Percentiles rank a stretch among this genome's conserved stretches.
Conservation (phyloP, 2,888 invertebrate genomes). For the Zaprionus bogoriensis region DNA sequence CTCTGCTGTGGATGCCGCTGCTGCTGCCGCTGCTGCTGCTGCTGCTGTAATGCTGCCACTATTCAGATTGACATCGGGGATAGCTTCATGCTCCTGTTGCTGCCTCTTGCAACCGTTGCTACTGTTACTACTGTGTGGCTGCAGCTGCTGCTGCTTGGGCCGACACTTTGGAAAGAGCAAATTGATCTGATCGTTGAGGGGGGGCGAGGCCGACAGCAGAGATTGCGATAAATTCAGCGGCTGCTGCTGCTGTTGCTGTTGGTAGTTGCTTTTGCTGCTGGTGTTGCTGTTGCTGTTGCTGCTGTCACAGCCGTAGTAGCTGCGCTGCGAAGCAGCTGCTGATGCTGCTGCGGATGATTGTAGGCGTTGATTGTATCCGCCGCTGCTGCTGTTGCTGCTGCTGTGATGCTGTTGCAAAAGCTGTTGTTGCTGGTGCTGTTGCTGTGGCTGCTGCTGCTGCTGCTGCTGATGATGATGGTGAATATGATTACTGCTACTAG, state of each 20-base stretch:
- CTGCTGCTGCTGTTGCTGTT: slow-evolving; percentile 46
- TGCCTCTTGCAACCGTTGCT: slow-evolving; percentile 29
- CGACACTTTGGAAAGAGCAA: slow-evolving; percentile 94
- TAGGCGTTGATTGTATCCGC: background rate
- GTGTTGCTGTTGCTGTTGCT: slow-evolving; percentile 33
- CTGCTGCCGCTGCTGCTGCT: slow-evolving; percentile 23
- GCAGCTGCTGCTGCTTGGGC: slow-evolving; percentile 84
- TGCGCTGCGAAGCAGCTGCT: slow-evolving; percentile 35
- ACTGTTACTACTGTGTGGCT: slow-evolving; percentile 46
- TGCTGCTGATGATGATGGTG: slow-evolving; percentile 67
- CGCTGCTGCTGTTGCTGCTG: slow-evolving; percentile 34
- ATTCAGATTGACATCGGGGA: slow-evolving; percentile 50
- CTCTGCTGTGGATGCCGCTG: slow-evolving; percentile 15
- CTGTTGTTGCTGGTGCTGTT: slow-evolving; percentile 49
- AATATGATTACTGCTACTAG: slow-evolving; percentile 80
- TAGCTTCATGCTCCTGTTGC: slow-evolving; percentile 44
- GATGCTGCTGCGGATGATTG: slow-evolving; percentile 12
- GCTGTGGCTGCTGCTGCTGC: slow-evolving; percentile 57
- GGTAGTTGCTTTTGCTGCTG: slow-evolving; percentile 39
- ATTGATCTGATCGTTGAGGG: slow-evolving; percentile 89
- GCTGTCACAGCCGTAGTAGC: slow-evolving; percentile 51
- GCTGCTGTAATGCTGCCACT: slow-evolving; percentile 38
- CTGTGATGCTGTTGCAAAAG: slow-evolving; percentile 47
- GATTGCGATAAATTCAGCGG: slow-evolving; percentile 69
- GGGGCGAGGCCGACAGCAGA: slow-evolving; percentile 84